A percentile compares a stretch with the other conserved stretches of the same genome.
These are phyloP conservation scores for Periphyllus acericola DNA, from an alignment of 2,888 invertebrate species.

Conservation along the genomic window DNA sequence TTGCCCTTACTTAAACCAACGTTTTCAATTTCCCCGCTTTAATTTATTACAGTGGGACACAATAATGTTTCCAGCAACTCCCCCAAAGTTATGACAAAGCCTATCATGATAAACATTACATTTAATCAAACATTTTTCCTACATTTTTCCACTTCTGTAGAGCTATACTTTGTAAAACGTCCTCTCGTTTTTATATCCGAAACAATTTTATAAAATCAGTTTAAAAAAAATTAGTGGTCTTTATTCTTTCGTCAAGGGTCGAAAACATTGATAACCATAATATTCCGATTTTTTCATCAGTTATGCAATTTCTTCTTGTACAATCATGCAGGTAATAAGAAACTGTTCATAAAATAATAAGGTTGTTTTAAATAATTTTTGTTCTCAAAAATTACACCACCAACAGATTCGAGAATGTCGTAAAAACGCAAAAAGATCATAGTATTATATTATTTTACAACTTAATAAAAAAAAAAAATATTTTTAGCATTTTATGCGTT, in stretches of 20 bases:
- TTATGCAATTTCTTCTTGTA: too few species aligned
- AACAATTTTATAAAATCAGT: too few species aligned
- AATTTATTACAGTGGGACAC: conserved; percentile 1
- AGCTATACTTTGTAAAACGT: background rate
- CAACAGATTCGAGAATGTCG: background rate
- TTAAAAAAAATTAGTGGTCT: too few species aligned
- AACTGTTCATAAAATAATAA: too few species aligned
- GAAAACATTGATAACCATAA: too few species aligned
- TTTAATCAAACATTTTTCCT: conserved; percentile 1
- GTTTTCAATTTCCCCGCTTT: conserved; percentile 17
- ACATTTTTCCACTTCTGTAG: too few species aligned
- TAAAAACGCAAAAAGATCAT: background rate
- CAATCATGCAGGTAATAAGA: too few species aligned
- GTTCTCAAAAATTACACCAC: too few species aligned
- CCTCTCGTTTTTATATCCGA: background rate
- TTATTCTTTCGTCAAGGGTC: too few species aligned
- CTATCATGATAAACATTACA: background rate
- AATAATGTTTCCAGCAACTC: conserved; percentile 7
- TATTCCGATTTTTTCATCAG: too few species aligned
- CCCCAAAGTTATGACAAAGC: background rate
- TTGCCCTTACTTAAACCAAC: background rate
- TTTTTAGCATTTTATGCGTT: background rate
- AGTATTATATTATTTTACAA: too few species aligned
- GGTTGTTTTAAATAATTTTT: too few species aligned
- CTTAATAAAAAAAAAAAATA: background rate